Conservation (phyloP, 2,797 vertebrate genomes). For the Choloepus didactylus region DNA sequence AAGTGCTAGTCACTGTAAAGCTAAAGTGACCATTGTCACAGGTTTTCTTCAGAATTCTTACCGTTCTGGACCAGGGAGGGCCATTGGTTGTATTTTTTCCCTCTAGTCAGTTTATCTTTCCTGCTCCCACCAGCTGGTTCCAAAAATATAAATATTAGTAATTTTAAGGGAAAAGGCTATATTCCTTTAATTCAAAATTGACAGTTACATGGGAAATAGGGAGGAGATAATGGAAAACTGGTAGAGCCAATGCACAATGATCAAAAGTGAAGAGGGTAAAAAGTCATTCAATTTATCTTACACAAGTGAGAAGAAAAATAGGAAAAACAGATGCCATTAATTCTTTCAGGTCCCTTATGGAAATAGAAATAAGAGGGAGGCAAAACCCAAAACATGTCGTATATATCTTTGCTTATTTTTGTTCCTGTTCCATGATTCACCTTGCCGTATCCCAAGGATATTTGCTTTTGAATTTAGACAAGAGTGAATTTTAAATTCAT, state of each 20-base stretch:
- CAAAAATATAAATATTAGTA: slow-evolving; percentile 58
- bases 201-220: slow-evolving; percentile 40
- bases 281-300: slow-evolving; percentile 13
- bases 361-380: slow-evolving; percentile 11
- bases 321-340: background rate
- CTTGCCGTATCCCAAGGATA: slow-evolving; percentile 57
- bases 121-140: slow-evolving; percentile 43
- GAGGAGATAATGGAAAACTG: slow-evolving; percentile 54
- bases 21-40: background rate
- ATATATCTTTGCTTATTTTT: background rate
- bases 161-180: slow-evolving; percentile 59
- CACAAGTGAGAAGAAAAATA: slow-evolving; percentile 64
- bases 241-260: slow-evolving; percentile 9
- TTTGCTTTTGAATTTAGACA: slow-evolving; percentile 61
- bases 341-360: background rate
- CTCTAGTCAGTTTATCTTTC: slow-evolving; percentile 65
- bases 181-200: slow-evolving; percentile 45
- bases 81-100: background rate
- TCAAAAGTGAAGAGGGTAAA: background rate
- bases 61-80: background rate
- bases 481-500: slow-evolving; percentile 62
- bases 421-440: slow-evolving; percentile 19
- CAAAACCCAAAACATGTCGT: slow-evolving; percentile 23
- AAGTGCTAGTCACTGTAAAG: slow-evolving; percentile 53
- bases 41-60: slow-evolving; percentile 52